Evolutionary conservation across 2,888 invertebrate genomes (phyloP), one percentile per base, ranked within the genome.

Genomic region (Tipula confusa): DNA sequence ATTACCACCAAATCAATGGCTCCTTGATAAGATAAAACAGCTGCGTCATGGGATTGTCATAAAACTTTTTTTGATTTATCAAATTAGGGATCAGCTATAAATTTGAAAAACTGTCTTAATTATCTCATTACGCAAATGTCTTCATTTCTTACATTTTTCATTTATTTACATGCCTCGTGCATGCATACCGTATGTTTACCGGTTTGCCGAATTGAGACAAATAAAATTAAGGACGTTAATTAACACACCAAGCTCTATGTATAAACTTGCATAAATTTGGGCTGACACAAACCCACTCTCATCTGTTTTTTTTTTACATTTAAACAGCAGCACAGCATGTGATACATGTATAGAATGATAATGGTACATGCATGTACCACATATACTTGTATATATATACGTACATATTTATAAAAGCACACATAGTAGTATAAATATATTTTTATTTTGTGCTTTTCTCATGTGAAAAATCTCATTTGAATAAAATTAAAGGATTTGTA

Each of bases 401-500:
- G 11, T 11, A 48, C 6, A 18, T 48, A 48, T 6, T 1, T 33
- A 11, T 48, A 48, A 18, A 5, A 48, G 48, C 48, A 18, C 18
- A 48, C 15, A 33, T 33, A 48, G 43, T 15, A 48, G 43, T 15
- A 48, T 18, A 48, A 18, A 48, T 15, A 48, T 18, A 48, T 24
- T 64, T n/a, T 24, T 9, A 11, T 64, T 6, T 64, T 64, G 24
- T 64, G 24, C 24, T 64, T 24, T 24, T 9, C 18, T 64, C 64
- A 24, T 64, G 64, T 64, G 64, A 24, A 24, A 64, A 24, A 24
- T 64, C 64, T 64, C 24, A 64, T 64, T 64, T 64, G 24, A 64
- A 64, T 64, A 64, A 64, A 64, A 64, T 64, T 64, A 64, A 64
- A 64, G 64, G 64, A 64, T 64, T 64, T 64, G 64, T 24, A 64